Evolutionary conservation across 2,797 vertebrate genomes (phyloP).

Genomic region (Centropyge bicolor): DNA sequence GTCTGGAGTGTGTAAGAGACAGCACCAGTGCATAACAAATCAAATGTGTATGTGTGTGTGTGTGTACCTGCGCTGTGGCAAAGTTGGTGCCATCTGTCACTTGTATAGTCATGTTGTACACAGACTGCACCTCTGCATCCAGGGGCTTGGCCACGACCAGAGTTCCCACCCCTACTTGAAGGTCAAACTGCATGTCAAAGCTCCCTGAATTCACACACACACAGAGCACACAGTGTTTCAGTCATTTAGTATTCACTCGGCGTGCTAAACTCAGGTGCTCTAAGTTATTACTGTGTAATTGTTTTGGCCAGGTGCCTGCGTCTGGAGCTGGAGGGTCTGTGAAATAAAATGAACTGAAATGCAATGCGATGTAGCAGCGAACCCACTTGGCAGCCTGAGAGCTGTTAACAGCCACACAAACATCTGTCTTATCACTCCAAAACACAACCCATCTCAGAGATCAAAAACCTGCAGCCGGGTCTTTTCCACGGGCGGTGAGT

Average conservation of each 20-base stretch:
- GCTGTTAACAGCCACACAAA: conserved; percentile 78
- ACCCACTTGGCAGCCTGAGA: conserved; percentile 66
- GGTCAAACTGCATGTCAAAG: conserved; percentile 94
- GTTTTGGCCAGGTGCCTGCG: conserved; percentile 77
- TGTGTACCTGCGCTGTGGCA: conserved; percentile 91
- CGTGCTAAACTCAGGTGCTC: conserved; percentile 75
- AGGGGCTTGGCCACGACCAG: conserved; percentile 93
- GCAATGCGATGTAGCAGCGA: conserved; percentile 63
- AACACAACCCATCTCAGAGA: conserved; percentile 83
- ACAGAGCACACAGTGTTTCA: conserved; percentile 23
- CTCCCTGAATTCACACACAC: conserved; percentile 86
- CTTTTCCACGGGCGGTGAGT: conserved; percentile 68
- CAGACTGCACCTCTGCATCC: conserved; percentile 94
- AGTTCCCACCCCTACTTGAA: conserved; percentile 93
- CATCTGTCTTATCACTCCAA: conserved; percentile 81
- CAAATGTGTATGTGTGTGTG: conserved; percentile 20
- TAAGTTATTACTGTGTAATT: conserved; percentile 83
- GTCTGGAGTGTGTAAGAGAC: conserved; percentile 38
- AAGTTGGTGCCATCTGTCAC: conserved; percentile 95
- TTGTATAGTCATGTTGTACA: conserved; percentile 96
- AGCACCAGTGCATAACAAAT: conserved; percentile 53
- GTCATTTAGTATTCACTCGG: conserved; percentile 65
- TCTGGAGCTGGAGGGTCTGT: conserved; percentile 72
- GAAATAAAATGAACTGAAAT: conserved; percentile 77
- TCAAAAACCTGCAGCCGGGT: conserved; percentile 74